phyloP scores from a whole-genome alignment of 2,113 vertebrate species.

The Laticauda colubrina region DNA sequence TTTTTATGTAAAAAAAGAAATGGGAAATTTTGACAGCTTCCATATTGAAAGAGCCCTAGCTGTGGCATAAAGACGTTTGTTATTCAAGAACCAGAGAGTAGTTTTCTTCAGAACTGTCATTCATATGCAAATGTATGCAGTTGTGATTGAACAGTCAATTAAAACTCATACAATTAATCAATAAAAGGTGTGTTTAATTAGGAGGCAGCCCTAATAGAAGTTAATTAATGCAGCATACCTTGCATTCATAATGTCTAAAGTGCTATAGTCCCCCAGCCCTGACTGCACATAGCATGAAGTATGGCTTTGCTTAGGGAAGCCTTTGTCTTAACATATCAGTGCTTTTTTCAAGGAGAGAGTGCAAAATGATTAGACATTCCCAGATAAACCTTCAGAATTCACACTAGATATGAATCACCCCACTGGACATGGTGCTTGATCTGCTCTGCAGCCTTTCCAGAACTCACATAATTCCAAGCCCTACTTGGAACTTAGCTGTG shows the following conservation, averaged over 20 bases:
- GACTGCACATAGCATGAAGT: not conserved
- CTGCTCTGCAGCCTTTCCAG: not conserved
- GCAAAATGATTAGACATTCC: not conserved
- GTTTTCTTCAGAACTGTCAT: not conserved
- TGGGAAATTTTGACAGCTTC: not conserved
- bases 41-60: not conserved
- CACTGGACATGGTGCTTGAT: too few species aligned
- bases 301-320: not conserved
- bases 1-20: not conserved
- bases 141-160: not conserved
- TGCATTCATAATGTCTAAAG: not conserved
- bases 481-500: not conserved
- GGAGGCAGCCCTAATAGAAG: not conserved
- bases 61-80: not conserved
- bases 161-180: not conserved
- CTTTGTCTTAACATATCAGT: not conserved
- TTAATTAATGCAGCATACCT: not conserved
- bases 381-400: not conserved
- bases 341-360: not conserved
- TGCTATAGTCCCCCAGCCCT: not conserved
- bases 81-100: not conserved
- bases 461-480: not conserved
- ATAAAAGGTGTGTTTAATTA: not conserved
- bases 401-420: not conserved
- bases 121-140: not conserved